Base-by-base conservation (phyloP, 2,888 invertebrate genomes). In the Ormyrus pomaceus region DNA sequence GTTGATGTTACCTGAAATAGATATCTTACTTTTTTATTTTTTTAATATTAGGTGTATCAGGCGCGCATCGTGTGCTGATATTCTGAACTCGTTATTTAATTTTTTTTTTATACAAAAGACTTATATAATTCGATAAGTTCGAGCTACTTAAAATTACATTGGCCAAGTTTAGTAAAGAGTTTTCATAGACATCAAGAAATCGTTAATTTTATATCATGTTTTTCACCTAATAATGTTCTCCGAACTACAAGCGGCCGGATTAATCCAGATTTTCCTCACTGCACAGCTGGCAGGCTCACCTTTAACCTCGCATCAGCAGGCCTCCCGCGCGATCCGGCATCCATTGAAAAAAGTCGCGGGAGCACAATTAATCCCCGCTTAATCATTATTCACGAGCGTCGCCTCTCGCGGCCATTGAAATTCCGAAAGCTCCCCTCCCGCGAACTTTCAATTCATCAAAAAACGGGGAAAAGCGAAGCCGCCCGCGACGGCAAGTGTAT, bases 161-260 rank as follows among this genome's bases (percentile, higher is more conserved):
- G 19, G 19, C 19, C 19, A 19, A 19, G 19, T 19, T 19, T 19
- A 19, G 19, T 19, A 19, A 19, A 19, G 19, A 19, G 1, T 19
- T 19, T 19, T 19, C 19, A 19, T 19, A 19, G 59, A 51, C 34
- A 61, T 34, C 34, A 58, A 56, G 51, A 51, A 53, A 46, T 62
- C 45, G 13, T 34, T n/a, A 53, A 45, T 64, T 48, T 64, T 73
- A 55, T 2, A 19, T 19, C 19, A 73, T 73, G 64, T 73, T 73
- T 73, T 73, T 73, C 50, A 73, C 19, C 19, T 73, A 55, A 73
- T 64, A 73, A 71, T 61, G 19, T 61, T 71, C 61, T 61, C 13
- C 51, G 8, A 10, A 1, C 58, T 69, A 19, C 13, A n/a, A 11
- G 51, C 6, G n/a, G n/a, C n/a, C n/a, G 56, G 61, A 73, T 64